Base-by-base conservation (phyloP, 2,113 vertebrate species). In the Periophthalmodon schlosseri region DNA sequence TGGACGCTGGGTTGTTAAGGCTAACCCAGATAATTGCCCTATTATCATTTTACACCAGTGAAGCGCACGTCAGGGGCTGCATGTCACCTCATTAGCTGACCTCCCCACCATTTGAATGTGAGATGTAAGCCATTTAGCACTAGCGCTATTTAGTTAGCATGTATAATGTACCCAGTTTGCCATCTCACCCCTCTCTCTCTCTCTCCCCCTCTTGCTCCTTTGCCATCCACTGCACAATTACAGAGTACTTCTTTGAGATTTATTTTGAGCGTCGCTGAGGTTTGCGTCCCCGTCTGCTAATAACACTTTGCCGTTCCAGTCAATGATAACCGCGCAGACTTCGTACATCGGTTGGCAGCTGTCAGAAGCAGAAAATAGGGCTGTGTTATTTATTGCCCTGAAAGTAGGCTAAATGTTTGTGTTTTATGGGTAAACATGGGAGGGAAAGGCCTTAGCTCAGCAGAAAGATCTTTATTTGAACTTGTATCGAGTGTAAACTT, bases 1-100 rank as follows among this genome's bases (percentile, higher is more conserved):
- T 70, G 73, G 88, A 82, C 84, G 73, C 72, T 57, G 66, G 68
- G 39, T 77, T 81, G 74, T 78, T 84, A 80, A 79, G 69, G 74
- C 84, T 86, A 86, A 86, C 78, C 82, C 68, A 75, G 46, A 77
- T 87, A 84, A 88, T 91, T 85, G 88, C 72, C 65, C 36, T 2
- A 68, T 78, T 77, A 77, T 89, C 61, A 78, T 79, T 87, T 75
- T 75, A 73, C 82, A 78, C 79, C 66, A 87, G 88, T 86, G 68
- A 82, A 90, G 87, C 44, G 50, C 80, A 74, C 79, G 78, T 85
- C 21, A 47, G 61, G 65, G 69, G 72, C 79, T 77, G 18, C 61
- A 65, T 70, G 84, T 75, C 70, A 23, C 68, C 83, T 82, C 82
- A 84, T 88, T 86, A 87, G 65, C 74, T 80, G 78, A 68, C 64